Percentiles rank a stretch among this genome's conserved stretches.
Evolutionary conservation across 1,140 invertebrate genomes (phyloP).

Genomic region (Diuraphis noxia): DNA sequence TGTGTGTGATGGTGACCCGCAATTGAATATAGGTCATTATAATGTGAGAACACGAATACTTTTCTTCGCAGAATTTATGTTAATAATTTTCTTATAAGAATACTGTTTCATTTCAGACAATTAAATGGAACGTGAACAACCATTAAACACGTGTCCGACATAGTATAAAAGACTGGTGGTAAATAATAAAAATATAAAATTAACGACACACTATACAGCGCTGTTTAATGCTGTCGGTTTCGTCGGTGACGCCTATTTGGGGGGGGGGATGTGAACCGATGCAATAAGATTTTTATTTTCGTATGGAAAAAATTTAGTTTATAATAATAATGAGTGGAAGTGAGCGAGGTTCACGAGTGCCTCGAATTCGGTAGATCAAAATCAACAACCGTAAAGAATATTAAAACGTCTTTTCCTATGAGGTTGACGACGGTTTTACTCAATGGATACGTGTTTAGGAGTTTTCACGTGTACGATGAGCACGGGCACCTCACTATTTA

Average conservation of each 20-base stretch:
- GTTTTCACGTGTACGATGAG: no score
- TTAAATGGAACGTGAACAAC: background rate
- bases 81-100: background rate
- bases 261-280: background rate
- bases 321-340: background rate
- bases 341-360: background rate
- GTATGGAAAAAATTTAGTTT: background rate
- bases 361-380: background rate
- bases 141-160: background rate
- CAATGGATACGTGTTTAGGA: background rate
- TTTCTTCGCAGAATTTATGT: background rate
- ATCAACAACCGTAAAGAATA: background rate
- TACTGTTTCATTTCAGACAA: background rate
- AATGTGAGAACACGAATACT: background rate
- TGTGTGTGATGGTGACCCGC: background rate
- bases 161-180: background rate
- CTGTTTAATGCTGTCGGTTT: background rate
- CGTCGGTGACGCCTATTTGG: background rate
- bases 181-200: slow-evolving; percentile 2
- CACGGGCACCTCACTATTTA: no score
- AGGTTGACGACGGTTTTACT: background rate
- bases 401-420: background rate
- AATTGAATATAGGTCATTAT: background rate
- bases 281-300: background rate
- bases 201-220: background rate